Evolutionary conservation across 2,113 vertebrate genomes (phyloP), one percentile per base, ranked within the genome.

Genomic region (Nyctereutes procyonoides): DNA sequence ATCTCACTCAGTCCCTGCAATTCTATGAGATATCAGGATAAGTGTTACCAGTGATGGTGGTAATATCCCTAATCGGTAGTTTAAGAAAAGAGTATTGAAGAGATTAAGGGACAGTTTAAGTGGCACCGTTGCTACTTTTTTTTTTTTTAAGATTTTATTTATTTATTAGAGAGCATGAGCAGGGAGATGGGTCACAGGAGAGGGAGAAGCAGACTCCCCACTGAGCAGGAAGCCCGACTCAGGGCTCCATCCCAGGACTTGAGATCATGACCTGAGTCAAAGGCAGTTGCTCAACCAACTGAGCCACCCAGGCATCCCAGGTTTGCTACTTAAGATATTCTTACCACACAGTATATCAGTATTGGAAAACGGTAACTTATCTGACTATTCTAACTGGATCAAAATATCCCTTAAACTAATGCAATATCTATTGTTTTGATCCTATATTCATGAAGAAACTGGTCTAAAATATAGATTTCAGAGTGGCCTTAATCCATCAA

Each of bases 21-120:
- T 43, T 92, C 85, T 55, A 0, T 62, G 56, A 90, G 28, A 80
- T 65, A 38, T 65, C 32, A n/a, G 86, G 8, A 55, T 76, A 9
- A 55, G 73, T 35, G 14, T 32, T 88, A 19, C 0, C 15, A 8
- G 26, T 62, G 13, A 16, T 63, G 28, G 5, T 73, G 28, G 10
- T 48, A 1, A 4, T 58, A 63, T 55, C 38, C n/a, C 43, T 79
- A 35, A 43, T 88, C 17, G 60, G 3, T 69, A 90, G 60, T 69
- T 95, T 88, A 92, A 69, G 74, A 92, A 81, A 92, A 92, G n/a
- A 60, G 53, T 77, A 32, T 56, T 38, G 76, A 89, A 89, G 83
- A 96, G 58, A 84, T 74, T 91, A 88, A 77, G 48, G 65, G 32
- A 55, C 28, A 89, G 0, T 30, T 79, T 85, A n/a, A 90, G 30